These are phyloP conservation scores for Pluvialis apricaria DNA, from an alignment of 2,113 vertebrate species.

Conservation along the genomic window DNA sequence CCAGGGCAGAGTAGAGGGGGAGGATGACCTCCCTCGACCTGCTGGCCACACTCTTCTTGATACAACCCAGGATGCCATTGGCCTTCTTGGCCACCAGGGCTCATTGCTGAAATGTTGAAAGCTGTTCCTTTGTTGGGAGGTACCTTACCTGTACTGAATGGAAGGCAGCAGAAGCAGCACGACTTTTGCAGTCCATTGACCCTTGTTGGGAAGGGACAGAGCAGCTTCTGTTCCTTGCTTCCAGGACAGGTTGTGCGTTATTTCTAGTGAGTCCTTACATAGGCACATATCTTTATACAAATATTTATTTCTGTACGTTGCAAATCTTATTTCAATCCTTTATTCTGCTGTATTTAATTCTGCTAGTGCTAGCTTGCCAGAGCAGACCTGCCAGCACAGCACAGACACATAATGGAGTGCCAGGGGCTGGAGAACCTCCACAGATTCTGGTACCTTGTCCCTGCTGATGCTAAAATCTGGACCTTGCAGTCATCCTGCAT, in stretches of 20 bases:
- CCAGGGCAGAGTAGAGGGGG: too few species aligned
- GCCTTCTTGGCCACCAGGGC: too few species aligned
- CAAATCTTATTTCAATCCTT: not conserved
- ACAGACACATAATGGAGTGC: fast-evolving
- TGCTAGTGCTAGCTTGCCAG: not conserved
- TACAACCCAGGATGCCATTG: too few species aligned
- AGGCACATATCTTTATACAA: not conserved
- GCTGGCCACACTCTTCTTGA: too few species aligned
- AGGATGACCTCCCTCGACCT: too few species aligned
- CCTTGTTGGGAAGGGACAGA: not conserved
- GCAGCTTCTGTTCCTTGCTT: not conserved
- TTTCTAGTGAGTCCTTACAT: not conserved
- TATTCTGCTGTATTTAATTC: not conserved
- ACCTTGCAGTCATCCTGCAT: not conserved
- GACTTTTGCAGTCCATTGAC: not conserved
- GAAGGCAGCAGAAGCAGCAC: not conserved
- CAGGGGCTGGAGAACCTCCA: not conserved
- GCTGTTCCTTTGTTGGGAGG: not conserved
- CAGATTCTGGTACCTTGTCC: not conserved
- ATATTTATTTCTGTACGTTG: not conserved
- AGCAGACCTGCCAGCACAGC: not conserved
- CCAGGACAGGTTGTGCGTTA: not conserved
- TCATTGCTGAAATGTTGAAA: not conserved
- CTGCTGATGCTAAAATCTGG: not conserved
- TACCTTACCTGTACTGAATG: not conserved